Conservation (phyloP, 37 sponge, comb jelly and placozoan species). For the Ephydatia muelleri region DNA sequence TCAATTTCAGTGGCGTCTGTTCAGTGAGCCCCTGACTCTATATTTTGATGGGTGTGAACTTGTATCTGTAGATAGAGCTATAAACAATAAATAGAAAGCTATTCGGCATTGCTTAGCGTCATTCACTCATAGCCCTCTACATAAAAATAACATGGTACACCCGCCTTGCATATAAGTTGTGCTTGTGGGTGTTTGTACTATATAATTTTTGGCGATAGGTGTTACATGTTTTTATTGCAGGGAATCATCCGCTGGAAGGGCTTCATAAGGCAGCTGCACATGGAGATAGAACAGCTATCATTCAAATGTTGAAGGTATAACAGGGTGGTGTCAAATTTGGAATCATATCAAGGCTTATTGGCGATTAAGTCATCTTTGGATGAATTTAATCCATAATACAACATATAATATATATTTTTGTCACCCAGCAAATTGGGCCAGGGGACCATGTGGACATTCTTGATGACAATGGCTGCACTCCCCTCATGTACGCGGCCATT, state of each 20-base stretch:
- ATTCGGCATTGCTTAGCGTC: no score
- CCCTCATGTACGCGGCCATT: constrained; percentile 89
- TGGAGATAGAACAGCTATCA: constrained; percentile 62
- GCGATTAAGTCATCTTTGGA: neutral
- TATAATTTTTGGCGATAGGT: neutral
- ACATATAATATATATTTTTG: neutral
- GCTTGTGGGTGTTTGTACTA: neutral
- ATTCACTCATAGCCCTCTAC: no score
- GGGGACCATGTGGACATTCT: constrained; percentile 56
- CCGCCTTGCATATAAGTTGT: neutral
- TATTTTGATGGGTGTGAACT: no score
- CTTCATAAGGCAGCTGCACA: constrained; percentile 74
- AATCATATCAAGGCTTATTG: no score
- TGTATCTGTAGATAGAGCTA: no score
- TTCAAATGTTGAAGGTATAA: constrained; percentile 69
- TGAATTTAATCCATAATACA: neutral
- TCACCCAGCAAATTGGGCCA: constrained; percentile 44
- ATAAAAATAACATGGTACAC: no score
- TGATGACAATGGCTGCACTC: constrained; percentile 76
- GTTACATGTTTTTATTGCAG: constrained; percentile 5
- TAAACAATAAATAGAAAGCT: no score
- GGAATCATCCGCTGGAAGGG: constrained; percentile 48
- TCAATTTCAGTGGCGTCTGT: no score
- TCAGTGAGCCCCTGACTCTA: no score
- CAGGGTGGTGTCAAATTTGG: no score